Evolutionary conservation across 2,113 vertebrate genomes (phyloP), one percentile per base, ranked within the genome.

Genomic region (Tychaedon coryphoeus): DNA sequence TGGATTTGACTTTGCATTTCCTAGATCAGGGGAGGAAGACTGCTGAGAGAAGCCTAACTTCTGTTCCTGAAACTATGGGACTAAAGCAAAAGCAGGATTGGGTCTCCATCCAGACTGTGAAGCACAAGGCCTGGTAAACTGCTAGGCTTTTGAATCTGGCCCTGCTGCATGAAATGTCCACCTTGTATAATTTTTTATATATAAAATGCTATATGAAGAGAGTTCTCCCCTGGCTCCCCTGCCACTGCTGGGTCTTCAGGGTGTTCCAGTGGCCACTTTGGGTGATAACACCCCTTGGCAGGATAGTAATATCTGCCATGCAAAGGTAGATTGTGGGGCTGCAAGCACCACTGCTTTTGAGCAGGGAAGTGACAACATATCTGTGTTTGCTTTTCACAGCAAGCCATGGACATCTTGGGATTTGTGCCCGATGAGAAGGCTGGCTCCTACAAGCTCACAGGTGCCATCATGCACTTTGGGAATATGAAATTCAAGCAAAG

Each of bases 401-500:
- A 97, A 98, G 98, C 98, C 71, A 98, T 99, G 98, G 98, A 99
- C 96, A 98, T 98, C 38, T 95, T 99, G 94, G 98, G 98, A 76
- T 99, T 99, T 97, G 98, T 98, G 48, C 79, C 97, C 0, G 98
- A 99, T 67, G 98, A 99, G 93, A 99, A 99, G 91, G 97, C 97
- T 60, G 98, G 98, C 83, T 98, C 98, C 94, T 99, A 98, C 80
- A 99, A 99, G 96, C 97, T 99, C 65, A 98, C 98, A 6, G 99
- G 98, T 51, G 98, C 98, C 93, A 99, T 99, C 94, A 98, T 99
- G 98, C 98, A 99, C 97, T 99, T 99, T n/a, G 99, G 99, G 40
- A 99, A 99, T 94, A 98, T 99, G 98, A 99, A 98, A 97, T 99
- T 99, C 94, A 99, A 99, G 95, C 98, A 98, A 90, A 98, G 97